These are phyloP conservation scores for Chlorops oryzae DNA, from an alignment of 1,140 invertebrate species.

Conservation along the genomic window DNA sequence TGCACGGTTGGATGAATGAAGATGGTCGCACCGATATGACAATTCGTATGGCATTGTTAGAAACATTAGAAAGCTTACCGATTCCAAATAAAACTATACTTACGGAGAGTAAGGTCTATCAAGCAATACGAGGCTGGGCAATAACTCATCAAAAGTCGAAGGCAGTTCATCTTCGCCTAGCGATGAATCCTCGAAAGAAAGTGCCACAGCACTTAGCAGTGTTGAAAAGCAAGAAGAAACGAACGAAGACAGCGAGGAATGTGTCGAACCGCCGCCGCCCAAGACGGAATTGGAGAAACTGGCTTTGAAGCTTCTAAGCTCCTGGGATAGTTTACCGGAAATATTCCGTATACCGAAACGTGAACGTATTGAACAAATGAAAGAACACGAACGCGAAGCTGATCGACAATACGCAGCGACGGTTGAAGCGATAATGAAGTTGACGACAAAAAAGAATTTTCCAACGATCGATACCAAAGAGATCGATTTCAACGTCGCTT, in stretches of 20 bases:
- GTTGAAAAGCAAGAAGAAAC: conserved; percentile 26
- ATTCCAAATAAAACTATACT: conserved; percentile 90
- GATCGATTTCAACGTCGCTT: conserved; percentile 41
- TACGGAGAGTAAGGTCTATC: conserved; percentile 82
- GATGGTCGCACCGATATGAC: conserved; percentile 51
- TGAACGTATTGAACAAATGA: conserved; percentile 86
- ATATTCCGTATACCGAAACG: conserved; percentile 93
- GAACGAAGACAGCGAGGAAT: conserved; percentile 13
- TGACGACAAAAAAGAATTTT: conserved; percentile 20
- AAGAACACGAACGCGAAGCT: conserved; percentile 85
- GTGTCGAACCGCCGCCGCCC: too few species aligned
- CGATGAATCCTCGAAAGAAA: conserved; percentile 28
- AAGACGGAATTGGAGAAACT: conserved; percentile 12
- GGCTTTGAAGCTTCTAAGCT: conserved; percentile 19
- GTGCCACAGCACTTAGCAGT: conserved; percentile 5
- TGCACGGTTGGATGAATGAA: conserved; percentile 85
- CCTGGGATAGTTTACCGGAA: conserved; percentile 47
- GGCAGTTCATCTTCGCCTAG: conserved; percentile 44
- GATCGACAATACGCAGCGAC: conserved; percentile 35
- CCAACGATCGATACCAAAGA: conserved; percentile 41
- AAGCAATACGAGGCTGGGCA: conserved; percentile 76
- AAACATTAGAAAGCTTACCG: conserved; percentile 73
- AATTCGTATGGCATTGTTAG: conserved; percentile 68
- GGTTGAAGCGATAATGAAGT: conserved; percentile 26
- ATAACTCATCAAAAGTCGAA: conserved; percentile 34